Evolutionary conservation across 2,113 vertebrate genomes (phyloP), one percentile per base, ranked within the genome.

Genomic region (Caracal caracal): DNA sequence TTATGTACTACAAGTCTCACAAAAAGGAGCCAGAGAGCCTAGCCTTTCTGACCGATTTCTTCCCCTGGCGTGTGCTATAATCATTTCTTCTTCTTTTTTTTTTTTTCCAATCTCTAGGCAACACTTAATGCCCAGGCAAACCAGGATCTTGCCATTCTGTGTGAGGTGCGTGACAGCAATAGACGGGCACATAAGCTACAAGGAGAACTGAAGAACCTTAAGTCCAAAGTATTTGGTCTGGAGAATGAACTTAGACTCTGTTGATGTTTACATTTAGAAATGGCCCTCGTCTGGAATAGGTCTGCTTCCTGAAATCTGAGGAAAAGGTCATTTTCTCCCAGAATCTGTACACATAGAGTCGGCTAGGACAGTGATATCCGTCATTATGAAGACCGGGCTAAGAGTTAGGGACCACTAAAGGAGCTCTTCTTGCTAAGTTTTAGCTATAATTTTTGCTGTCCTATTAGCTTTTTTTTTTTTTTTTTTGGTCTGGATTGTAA

Each of bases 71-170:
- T 40, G n/a, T 56, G 8, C 81, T 61, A 5, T 89, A 61, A 91
- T 65, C 43, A 2, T 71, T 96, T 93, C 4, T 79, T 78, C 4
- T 84, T 70, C 8, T 63, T 71, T 22, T 71, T 26, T 68, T 75
- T 94, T 71, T 12, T 5, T 78, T 49, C 15, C 10, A 95, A 83
- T 75, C 90, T 97, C 88, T 89, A 99, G 99, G 98, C 99, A 88
- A 99, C 99, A 26, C 83, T 99, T 47, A 99, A 96, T 70, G 87
- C 99, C 33, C 99, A 98, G 26, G 99, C 99, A 47, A 98, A 99
- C 91, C 99, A 99, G 97, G 99, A 99, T 96, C 98, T 99, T 88
- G 99, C 99, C 90, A 98, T 99, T 87, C 98, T 99, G 1, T 99
- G 97, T 30, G 99, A 99, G 90, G 99, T 99, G 33, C 98, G 98